A percentile compares a stretch with the other conserved stretches of the same genome.
Conservation (phyloP, 1,140 invertebrate genomes). For the Conus betulinus region DNA sequence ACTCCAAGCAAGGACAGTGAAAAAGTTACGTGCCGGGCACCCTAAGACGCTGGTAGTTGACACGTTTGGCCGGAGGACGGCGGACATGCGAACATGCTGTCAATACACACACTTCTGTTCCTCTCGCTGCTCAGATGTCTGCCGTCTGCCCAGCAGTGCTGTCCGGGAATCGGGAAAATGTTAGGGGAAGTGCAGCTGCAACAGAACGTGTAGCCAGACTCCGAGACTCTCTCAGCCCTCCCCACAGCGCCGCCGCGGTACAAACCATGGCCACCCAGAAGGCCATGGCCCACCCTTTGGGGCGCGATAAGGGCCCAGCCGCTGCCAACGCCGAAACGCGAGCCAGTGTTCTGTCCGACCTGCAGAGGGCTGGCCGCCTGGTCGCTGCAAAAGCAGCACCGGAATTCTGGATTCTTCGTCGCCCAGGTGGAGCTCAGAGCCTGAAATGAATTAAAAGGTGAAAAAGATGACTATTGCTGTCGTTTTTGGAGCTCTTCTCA, state of each 20-base stretch:
- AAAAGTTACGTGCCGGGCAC: slow-evolving; percentile 88
- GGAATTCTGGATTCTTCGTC: slow-evolving; percentile 80
- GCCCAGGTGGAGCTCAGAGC: slow-evolving; percentile 67
- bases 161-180: slow-evolving; percentile 70
- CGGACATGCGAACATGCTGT: slow-evolving; percentile 60
- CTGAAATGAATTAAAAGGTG: slow-evolving; percentile 48
- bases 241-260: slow-evolving; percentile 87
- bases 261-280: slow-evolving; percentile 90
- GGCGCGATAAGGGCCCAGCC: slow-evolving; percentile 93
- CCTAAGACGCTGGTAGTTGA: slow-evolving; percentile 87
- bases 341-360: slow-evolving; percentile 4
- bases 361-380: slow-evolving; percentile 75
- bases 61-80: slow-evolving; percentile 89
- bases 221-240: slow-evolving; percentile 86
- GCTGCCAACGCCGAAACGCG: slow-evolving; percentile 80
- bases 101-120: slow-evolving; percentile 43
- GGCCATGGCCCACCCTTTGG: slow-evolving; percentile 79
- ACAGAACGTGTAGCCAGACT: slow-evolving; percentile 83
- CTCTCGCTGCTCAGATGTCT: slow-evolving; percentile 41
- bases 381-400: slow-evolving; percentile 86
- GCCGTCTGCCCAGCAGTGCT: slow-evolving; percentile 60
- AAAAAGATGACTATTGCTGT: too few species aligned
- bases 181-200: slow-evolving; percentile 75
- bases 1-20: slow-evolving; percentile 80
- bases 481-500: too few species aligned